Evolutionary conservation across 2,797 vertebrate genomes (phyloP), one percentile per base, ranked within the genome.

Genomic region (Cuculus canorus): DNA sequence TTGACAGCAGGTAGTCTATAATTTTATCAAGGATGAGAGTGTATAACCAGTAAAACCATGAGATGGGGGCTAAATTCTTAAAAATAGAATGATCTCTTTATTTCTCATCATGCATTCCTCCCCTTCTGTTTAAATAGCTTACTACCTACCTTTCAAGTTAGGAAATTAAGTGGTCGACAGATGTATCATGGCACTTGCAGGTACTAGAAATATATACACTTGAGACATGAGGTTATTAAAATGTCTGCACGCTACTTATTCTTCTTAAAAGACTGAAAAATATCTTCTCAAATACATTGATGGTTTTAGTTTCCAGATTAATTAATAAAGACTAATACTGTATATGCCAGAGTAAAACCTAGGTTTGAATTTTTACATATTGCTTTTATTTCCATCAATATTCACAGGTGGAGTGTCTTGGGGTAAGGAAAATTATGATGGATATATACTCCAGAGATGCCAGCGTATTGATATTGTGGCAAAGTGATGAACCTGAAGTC

Each of bases 181-280:
- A 68, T 87, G 92, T 91, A 89, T 90, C 48, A 73, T 81, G 41
- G 50, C 0, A 2, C 50, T 93, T 95, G 25, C 33, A 94, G 33
- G 73, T 82, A 93, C 60, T 83, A 87, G 88, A 85, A 95, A 92
- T 85, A 63, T 5, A 82, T 50, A 83, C 64, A 47, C 66, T 72
- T 86, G 91, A 94, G 84, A 93, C 1, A 9, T 32, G 57, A 95
- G 59, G 88, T 94, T 96, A 97, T 95, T 96, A 83, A 96, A 96
- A 69, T 45, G 53, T 69, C 88, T 79, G 23, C 12, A 48, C 66
- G 52, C 56, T 93, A 82, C 59, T 64, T 84, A 75, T 93, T 96
- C 64, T 82, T 94, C 83, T 90, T 52, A 87, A 94, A 94, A 84
- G 52, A 86, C 50, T n/a, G 61, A 85, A 93, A 92, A 93, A 80